Evolutionary conservation across 2,113 vertebrate species (phyloP).

Genomic region (Centropus unirufus): DNA sequence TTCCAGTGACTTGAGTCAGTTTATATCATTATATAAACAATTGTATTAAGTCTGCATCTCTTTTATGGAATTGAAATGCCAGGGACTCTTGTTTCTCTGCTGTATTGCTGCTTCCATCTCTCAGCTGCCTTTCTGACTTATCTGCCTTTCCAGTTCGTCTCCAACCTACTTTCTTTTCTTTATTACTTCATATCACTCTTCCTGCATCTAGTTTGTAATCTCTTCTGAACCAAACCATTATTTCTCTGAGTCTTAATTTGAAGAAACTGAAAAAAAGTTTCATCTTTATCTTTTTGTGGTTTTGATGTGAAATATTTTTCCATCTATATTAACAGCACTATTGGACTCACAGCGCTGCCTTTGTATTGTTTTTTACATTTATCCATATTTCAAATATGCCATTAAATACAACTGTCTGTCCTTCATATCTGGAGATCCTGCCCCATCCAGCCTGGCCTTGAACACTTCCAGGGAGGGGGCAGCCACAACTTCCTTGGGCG

Average conservation of each 20-base stretch:
- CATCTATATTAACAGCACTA: background rate
- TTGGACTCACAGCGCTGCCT: background rate
- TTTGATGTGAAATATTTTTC: background rate
- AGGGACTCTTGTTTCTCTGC: background rate
- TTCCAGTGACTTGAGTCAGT: background rate
- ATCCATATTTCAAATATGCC: background rate
- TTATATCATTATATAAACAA: background rate
- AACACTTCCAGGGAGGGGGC: too few species aligned
- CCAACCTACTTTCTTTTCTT: background rate
- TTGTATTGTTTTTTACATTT: background rate
- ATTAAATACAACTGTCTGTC: background rate
- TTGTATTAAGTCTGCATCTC: background rate
- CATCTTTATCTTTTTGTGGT: background rate
- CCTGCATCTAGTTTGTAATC: background rate
- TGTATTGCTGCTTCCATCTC: background rate
- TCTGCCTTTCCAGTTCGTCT: background rate
- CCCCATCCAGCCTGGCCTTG: too few species aligned
- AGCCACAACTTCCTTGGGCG: too few species aligned
- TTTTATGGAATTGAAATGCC: background rate
- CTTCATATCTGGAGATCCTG: background rate
- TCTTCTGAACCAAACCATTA: background rate
- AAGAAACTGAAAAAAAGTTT: background rate
- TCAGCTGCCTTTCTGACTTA: background rate
- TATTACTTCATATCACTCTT: background rate
- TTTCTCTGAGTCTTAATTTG: background rate